Conservation (phyloP, 2,888 invertebrate genomes). For the Meta bourneti region DNA sequence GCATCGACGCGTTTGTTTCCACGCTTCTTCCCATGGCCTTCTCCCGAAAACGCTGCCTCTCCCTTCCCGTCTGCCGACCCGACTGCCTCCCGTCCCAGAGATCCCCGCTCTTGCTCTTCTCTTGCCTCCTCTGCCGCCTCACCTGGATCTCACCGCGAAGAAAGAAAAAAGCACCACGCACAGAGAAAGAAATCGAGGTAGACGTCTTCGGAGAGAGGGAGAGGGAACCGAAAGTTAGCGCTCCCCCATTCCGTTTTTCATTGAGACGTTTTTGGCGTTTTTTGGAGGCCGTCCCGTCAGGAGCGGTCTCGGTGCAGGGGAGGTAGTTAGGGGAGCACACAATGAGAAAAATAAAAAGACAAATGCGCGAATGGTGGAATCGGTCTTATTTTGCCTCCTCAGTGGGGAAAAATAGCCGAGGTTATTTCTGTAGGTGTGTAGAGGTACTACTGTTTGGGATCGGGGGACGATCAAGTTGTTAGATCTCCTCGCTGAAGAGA, state of each 20-base stretch:
- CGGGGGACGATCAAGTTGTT: slow-evolving; percentile 16
- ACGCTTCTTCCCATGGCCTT: slow-evolving; percentile 19
- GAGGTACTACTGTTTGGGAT: background rate
- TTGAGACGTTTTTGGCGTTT: slow-evolving; percentile 48
- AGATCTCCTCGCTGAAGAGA: background rate
- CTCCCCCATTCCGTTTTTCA: slow-evolving; percentile 30
- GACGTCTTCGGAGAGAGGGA: slow-evolving; percentile 33
- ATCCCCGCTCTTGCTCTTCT: background rate
- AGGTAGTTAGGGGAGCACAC: too few relatives aligned
- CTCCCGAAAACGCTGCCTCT: slow-evolving; percentile 10
- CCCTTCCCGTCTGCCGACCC: slow-evolving; percentile 8
- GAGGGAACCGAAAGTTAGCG: slow-evolving; percentile 3
- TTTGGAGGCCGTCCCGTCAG: background rate
- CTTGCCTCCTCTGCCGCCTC: slow-evolving; percentile 2
- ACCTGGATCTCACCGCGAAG: slow-evolving; percentile 36
- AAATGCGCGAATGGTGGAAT: background rate
- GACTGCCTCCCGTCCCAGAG: slow-evolving; percentile 37
- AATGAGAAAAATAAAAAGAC: background rate
- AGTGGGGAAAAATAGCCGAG: background rate
- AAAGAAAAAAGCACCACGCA: slow-evolving; percentile 8
- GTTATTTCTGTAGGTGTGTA: slow-evolving; percentile 33
- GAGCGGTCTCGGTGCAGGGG: too few relatives aligned
- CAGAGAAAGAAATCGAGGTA: slow-evolving; percentile 50
- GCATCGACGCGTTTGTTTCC: background rate
- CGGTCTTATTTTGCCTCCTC: background rate